phyloP scores from a whole-genome alignment of 1,140 invertebrate species.

The Lepidurus couesii region DNA sequence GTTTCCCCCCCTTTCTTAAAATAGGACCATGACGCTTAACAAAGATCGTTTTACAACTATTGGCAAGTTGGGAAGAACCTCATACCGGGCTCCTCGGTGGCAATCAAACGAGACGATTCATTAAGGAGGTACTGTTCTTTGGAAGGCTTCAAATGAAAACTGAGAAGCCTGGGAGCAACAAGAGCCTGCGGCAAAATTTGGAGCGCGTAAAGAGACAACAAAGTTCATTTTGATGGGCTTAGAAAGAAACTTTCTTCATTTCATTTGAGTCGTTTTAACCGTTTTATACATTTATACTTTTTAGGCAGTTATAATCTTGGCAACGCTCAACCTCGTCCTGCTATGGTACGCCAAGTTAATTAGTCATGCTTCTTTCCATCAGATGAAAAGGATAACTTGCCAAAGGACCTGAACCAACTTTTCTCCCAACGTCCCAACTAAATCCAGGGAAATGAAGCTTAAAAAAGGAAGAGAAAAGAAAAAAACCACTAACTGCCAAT shows the following conservation, averaged over 20 bases:
- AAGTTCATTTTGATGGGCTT: no score
- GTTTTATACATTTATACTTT: no score
- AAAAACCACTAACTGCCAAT: no score
- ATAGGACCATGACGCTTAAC: not conserved
- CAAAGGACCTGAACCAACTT: not conserved
- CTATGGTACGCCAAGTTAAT: not conserved
- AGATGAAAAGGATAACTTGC: not conserved
- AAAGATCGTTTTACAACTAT: not conserved
- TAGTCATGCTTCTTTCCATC: conserved; percentile 4
- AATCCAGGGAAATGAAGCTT: not conserved
- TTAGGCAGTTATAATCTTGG: not conserved
- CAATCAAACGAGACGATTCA: no score
- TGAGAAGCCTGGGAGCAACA: not conserved
- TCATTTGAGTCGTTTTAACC: not conserved
- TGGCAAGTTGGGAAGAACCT: not conserved
- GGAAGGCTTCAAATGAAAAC: not conserved
- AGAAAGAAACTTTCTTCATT: not conserved
- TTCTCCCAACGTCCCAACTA: not conserved
- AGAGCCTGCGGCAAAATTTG: not conserved
- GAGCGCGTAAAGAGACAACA: not conserved
- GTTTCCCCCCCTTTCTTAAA: not conserved
- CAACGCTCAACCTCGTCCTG: not conserved
- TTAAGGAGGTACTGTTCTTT: no score
- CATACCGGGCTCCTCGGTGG: no score
- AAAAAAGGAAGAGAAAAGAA: not conserved